Evolutionary conservation across 2,797 vertebrate species (phyloP), one percentile per base, ranked within the genome.

Genomic region (Leptodactylus fallax): DNA sequence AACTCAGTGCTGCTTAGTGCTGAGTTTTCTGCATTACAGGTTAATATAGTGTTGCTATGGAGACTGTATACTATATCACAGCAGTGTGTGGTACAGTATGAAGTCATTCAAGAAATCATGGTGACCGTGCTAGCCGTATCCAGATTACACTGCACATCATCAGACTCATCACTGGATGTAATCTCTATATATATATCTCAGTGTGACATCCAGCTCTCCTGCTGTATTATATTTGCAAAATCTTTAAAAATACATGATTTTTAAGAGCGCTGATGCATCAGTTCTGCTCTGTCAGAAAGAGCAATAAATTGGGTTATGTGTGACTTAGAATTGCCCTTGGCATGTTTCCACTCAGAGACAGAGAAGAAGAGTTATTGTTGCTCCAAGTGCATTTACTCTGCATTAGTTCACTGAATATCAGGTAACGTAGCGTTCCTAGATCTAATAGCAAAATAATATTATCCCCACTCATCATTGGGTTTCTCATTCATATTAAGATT

Each of bases 191-290:
- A 51, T 74, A 51, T 74, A 21, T 74, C 45, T 13, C 67, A 2
- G 25, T 36, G 67, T 69, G 27, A 69, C 25, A 69, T 36, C 6
- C 25, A 69, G 67, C 27, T 36, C 27, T 36, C 23, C 67, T 27
- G 12, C 11, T 65, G 63, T 65, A 9, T 36, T n/a, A 74, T 74
- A n/a, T 74, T 74, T 74, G 71, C 47, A 74, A 74, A 72, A 49
- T 74, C 45, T 74, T 51, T 74, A 51, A 74, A 74, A 74, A 74
- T 74, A 74, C 71, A 74, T 51, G 19, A 69, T 69, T 36, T 27
- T 27, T 69, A 74, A 51, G 71, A 74, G 3, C 12, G 71, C 45
- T 74, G 71, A 74, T 12, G 19, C 71, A 74, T 74, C 45, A 49
- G 45, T 74, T 74, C 71, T 74, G 71, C 45, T n/a, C 71, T 0